Percentiles rank a stretch among this genome's conserved stretches.
Evolutionary conservation across 2,888 invertebrate species (phyloP).

Genomic region (Chalcis sispes): DNA sequence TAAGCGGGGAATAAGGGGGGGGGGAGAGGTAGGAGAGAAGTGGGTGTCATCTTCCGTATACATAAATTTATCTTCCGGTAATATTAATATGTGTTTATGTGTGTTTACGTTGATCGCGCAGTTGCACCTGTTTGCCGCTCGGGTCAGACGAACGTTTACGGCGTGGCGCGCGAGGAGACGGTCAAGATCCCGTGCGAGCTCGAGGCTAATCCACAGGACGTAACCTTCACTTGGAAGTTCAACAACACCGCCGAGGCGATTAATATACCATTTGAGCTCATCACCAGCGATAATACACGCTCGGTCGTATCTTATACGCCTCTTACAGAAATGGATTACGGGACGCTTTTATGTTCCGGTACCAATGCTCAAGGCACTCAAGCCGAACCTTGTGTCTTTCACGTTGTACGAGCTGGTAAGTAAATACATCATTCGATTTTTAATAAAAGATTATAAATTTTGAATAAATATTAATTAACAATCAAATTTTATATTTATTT

Average conservation of each 20-base stretch:
- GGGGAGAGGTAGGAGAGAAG: too few relatives aligned
- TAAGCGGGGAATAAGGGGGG: too few relatives aligned
- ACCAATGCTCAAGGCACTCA: slow-evolving; percentile 85
- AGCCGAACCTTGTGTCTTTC: slow-evolving; percentile 84
- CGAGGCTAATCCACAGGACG: slow-evolving; percentile 86
- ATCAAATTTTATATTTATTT: too few relatives aligned
- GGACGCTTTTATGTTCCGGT: slow-evolving; percentile 86
- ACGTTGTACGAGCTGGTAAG: slow-evolving; percentile 84
- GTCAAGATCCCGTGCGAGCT: slow-evolving; percentile 84
- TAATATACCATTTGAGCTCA: slow-evolving; percentile 82
- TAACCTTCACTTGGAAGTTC: slow-evolving; percentile 86
- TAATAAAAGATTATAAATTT: too few relatives aligned
- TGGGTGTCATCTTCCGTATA: too few relatives aligned
- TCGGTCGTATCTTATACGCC: slow-evolving; percentile 84
- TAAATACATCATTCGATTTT: slow-evolving; percentile 7
- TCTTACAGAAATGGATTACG: slow-evolving; percentile 85
- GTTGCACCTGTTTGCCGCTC: slow-evolving; percentile 85
- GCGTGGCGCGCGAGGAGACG: slow-evolving; percentile 84
- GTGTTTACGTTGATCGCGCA: slow-evolving; percentile 69
- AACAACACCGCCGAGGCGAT: slow-evolving; percentile 85
- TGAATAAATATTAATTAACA: too few relatives aligned
- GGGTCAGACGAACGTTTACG: slow-evolving; percentile 83
- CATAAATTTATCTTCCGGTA: too few relatives aligned
- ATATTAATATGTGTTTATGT: too few relatives aligned
- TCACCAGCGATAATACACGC: slow-evolving; percentile 80